Evolutionary conservation across 2,797 vertebrate species (phyloP), one percentile per base, ranked within the genome.

Genomic region (Gymnodraco acuticeps): DNA sequence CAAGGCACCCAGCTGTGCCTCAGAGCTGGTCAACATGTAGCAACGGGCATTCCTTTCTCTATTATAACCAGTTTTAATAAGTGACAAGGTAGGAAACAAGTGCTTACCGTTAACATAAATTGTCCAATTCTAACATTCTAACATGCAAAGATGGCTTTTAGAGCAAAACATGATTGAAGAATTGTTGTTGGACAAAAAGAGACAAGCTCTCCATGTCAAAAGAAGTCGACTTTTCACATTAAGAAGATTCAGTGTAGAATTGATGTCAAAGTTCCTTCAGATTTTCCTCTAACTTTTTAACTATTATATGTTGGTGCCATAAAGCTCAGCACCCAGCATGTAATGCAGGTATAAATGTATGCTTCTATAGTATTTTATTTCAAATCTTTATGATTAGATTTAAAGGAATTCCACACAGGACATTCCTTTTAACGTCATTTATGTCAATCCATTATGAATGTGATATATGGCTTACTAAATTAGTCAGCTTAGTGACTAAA

Each of bases 1-100:
- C 77, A 59, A 65, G 70, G 64, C 59, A 76, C 62, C 73, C 64
- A 77, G 66, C 88, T 88, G 79, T 42, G 66, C 50, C 63, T 5
- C 4, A n/a, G 56, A 72, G 51, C 70, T 62, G 80, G 65, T 81
- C 76, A 72, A 58, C 70, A 68, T 58, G 23, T 38, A 74, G 64
- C 7, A 55, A 62, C 2, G n/a, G 67, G 60, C 38, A 56, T 77
- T 60, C 27, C 50, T 43, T 31, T 52, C 64, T 79, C 38, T 43
- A 16, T 77, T 75, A 71, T 41, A 55, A 60, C 19, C 14, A 6
- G 19, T 42, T 16, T 75, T 17, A 67, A 68, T 59, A 33, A 19
- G 31, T 54, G 41, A 31, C 64, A 43, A 53, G 8, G 14, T 10
- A 5, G 27, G 4, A 27, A 27, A 38, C 33, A 6, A 38, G 33